These are phyloP conservation scores for Resseliella maxima DNA, from an alignment of 2,888 invertebrate species.

Conservation along the genomic window DNA sequence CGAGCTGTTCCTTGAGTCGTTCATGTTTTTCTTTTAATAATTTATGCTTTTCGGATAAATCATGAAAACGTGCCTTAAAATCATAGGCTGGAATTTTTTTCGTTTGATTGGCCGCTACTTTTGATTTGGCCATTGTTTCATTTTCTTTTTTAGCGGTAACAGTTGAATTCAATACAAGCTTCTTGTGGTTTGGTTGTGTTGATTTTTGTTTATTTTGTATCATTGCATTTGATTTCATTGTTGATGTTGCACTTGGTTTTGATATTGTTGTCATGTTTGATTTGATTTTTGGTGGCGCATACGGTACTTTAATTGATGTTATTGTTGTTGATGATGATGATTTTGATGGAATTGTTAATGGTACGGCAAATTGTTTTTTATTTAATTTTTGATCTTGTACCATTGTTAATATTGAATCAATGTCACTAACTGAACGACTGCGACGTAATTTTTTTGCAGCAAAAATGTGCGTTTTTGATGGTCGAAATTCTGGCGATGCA, in stretches of 20 bases:
- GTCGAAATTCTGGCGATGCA: constrained; percentile 35
- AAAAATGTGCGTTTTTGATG: background rate
- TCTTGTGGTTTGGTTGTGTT: background rate
- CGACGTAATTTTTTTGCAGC: constrained; percentile 57
- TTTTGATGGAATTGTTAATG: background rate
- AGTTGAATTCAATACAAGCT: background rate
- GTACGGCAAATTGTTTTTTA: background rate
- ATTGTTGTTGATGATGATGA: background rate
- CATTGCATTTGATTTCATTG: background rate
- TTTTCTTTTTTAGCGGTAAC: background rate
- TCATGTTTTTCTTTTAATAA: constrained; percentile 70
- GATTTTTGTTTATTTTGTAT: background rate
- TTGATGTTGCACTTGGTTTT: constrained; percentile 4
- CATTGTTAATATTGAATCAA: constrained; percentile 58
- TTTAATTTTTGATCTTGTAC: background rate
- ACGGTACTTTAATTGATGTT: background rate
- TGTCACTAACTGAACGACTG: constrained; percentile 63
- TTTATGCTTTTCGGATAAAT: constrained; percentile 73
- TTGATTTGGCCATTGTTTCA: constrained; percentile 45
- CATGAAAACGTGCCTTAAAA: constrained; percentile 74
- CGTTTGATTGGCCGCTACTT: constrained; percentile 65
- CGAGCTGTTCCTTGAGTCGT: constrained; percentile 68
- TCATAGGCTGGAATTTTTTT: constrained; percentile 75
- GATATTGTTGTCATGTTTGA: background rate
- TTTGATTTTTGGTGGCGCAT: background rate